These are phyloP conservation scores for Plebejus anna DNA, from an alignment of 2,888 invertebrate genomes.

Conservation along the genomic window DNA sequence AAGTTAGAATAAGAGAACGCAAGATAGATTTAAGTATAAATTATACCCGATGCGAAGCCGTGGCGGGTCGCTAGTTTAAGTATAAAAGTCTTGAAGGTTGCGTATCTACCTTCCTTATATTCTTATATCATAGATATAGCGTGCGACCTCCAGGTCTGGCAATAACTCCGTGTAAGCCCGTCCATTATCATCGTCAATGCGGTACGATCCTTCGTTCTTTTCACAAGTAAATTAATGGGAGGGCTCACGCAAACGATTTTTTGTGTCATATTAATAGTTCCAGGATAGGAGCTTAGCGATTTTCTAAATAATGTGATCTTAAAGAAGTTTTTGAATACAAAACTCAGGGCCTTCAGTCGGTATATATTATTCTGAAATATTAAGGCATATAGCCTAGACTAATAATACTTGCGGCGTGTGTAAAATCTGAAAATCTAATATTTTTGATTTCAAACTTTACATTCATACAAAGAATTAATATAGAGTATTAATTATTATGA, in stretches of 20 bases:
- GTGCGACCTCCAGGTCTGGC: constrained; percentile 40
- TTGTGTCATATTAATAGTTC: constrained; percentile 44
- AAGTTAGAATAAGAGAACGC: too few relatives aligned
- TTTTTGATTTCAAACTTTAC: too few relatives aligned
- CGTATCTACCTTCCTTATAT: not conserved
- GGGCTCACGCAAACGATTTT: constrained; percentile 59
- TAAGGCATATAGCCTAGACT: too few relatives aligned
- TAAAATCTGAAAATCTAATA: too few relatives aligned
- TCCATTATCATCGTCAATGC: constrained; percentile 59
- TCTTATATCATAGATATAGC: constrained; percentile 31
- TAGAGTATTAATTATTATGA: too few relatives aligned
- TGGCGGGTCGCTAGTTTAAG: too few relatives aligned
- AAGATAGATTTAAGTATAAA: too few relatives aligned
- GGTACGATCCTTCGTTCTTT: constrained; percentile 56
- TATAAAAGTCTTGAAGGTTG: too few relatives aligned
- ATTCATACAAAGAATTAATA: too few relatives aligned
- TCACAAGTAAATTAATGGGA: constrained; percentile 71
- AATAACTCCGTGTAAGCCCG: constrained; percentile 56
- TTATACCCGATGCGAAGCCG: too few relatives aligned
- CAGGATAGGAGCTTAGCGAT: constrained; percentile 33
- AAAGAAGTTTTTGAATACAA: not conserved
- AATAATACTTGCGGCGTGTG: too few relatives aligned
- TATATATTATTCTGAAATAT: too few relatives aligned
- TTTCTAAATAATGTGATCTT: not conserved
- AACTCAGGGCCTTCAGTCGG: not conserved